Evolutionary conservation across 2,113 vertebrate genomes (phyloP).

Genomic region (Dromiciops gliroides): DNA sequence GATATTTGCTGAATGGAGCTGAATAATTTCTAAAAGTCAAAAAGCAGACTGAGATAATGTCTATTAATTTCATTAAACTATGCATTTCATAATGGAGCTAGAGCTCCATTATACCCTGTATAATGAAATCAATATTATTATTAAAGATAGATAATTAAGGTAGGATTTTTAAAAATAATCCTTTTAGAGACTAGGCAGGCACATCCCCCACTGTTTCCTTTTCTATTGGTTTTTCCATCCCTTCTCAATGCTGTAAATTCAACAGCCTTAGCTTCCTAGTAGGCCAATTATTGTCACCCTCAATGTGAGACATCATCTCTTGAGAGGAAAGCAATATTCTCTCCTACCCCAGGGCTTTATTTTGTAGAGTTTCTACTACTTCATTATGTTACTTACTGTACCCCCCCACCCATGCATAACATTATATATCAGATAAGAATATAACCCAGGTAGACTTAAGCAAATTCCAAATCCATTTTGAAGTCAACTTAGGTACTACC

Average conservation of each 20-base stretch:
- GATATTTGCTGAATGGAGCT: background rate
- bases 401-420: background rate
- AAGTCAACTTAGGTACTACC: background rate
- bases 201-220: background rate
- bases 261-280: background rate
- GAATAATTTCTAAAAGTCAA: background rate
- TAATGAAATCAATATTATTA: background rate
- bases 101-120: background rate
- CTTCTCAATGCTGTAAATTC: background rate
- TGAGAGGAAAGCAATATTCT: constrained; percentile 8
- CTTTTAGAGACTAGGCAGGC: background rate
- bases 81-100: too few relatives aligned
- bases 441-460: background rate
- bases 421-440: background rate
- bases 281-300: background rate
- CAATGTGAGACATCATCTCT: background rate
- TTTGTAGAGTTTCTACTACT: constrained; percentile 34
- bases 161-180: background rate
- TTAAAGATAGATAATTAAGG: background rate
- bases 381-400: background rate
- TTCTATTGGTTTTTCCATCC: background rate
- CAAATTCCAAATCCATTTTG: background rate
- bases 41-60: background rate
- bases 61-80: background rate
- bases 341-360: background rate